phyloP scores from a whole-genome alignment of 1,140 invertebrate genomes.

The Drosophila aff. region DNA sequence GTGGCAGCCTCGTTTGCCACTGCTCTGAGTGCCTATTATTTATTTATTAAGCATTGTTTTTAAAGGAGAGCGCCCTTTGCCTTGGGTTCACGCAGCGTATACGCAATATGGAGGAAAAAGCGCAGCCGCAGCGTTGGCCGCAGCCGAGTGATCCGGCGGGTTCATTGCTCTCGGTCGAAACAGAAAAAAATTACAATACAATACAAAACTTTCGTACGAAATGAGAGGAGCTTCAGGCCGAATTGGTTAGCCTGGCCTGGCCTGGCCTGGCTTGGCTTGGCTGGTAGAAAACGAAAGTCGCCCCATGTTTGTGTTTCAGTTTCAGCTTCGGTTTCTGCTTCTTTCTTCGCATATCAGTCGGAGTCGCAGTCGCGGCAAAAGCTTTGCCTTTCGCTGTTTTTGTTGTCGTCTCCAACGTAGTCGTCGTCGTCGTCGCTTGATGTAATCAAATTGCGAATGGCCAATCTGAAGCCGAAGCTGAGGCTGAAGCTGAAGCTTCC shows the following conservation, averaged over 20 bases:
- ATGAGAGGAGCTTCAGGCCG: conserved; percentile 58
- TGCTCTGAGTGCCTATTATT: conserved; percentile 29
- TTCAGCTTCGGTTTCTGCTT: conserved; percentile 30
- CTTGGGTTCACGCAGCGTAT: conserved; percentile 56
- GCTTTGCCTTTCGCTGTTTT: conserved; percentile 62
- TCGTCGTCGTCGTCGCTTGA: conserved; percentile 48
- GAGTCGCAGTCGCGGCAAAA: conserved; percentile 14
- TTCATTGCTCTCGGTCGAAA: conserved; percentile 53
- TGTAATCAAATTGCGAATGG: conserved; percentile 79
- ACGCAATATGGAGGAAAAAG: conserved; percentile 48
- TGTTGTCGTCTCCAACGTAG: conserved; percentile 15
- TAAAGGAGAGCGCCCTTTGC: conserved; percentile 46
- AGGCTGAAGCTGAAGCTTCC: background rate
- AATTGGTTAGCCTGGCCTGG: conserved; percentile 45
- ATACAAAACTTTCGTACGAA: conserved; percentile 59
- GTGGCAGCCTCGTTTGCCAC: conserved; percentile 12
- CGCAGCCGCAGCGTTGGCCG: conserved; percentile 38
- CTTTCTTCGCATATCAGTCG: conserved; percentile 57
- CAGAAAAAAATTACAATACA: conserved; percentile 26
- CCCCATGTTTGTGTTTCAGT: conserved; percentile 58
- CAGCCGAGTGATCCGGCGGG: background rate
- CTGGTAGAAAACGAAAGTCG: conserved; percentile 78
- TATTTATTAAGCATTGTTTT: conserved; percentile 32
- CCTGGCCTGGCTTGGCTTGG: conserved; percentile 1
- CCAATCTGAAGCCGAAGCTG: conserved; percentile 14